Percentiles rank a stretch among this genome's conserved stretches.
These are phyloP conservation scores for Corvus cornix DNA, from an alignment of 2,113 vertebrate genomes.

Conservation along the genomic window DNA sequence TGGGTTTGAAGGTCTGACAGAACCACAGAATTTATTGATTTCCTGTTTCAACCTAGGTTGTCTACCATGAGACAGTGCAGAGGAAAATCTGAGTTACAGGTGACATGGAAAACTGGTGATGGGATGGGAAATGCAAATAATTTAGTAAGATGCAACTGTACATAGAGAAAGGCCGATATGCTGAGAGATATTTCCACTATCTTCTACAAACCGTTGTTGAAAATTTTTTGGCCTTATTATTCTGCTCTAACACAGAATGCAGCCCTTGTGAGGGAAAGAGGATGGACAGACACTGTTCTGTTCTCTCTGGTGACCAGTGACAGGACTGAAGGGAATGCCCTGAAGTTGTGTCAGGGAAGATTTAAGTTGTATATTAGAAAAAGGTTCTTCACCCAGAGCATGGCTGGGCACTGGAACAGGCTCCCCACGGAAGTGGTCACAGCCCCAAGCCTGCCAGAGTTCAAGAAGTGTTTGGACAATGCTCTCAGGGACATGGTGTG, in stretches of 20 bases:
- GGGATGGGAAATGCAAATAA: background rate
- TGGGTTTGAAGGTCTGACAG: background rate
- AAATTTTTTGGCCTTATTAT: background rate
- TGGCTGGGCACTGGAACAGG: background rate
- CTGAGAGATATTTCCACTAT: background rate
- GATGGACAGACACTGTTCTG: background rate
- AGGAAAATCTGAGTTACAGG: background rate
- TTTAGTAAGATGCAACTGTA: background rate
- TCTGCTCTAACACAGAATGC: background rate
- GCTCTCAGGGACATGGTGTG: fast-evolving
- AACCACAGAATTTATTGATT: background rate
- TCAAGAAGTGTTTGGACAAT: background rate
- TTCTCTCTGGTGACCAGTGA: background rate
- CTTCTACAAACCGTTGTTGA: background rate
- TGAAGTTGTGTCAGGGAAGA: too few species aligned
- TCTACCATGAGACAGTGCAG: background rate
- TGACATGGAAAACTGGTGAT: background rate
- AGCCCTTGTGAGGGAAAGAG: background rate
- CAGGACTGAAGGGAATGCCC: background rate
- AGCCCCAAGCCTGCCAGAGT: background rate
- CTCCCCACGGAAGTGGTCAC: background rate
- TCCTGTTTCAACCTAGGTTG: background rate
- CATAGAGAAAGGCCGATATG: background rate
- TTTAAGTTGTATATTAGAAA: background rate
- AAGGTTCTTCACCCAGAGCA: background rate